phyloP scores from a whole-genome alignment of 2,888 invertebrate genomes.

The Cantharis nigra region DNA sequence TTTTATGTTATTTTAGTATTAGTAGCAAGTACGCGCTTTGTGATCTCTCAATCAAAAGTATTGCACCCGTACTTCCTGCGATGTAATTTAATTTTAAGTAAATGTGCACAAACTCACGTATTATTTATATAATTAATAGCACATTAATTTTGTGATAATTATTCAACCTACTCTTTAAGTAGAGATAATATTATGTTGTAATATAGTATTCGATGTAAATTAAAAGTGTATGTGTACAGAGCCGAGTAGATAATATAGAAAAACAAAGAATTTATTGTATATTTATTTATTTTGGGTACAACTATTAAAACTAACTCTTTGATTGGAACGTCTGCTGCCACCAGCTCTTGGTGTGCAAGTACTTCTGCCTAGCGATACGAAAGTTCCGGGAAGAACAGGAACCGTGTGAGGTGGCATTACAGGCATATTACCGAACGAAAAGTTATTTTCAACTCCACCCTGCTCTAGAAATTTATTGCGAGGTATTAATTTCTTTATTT shows the following conservation, averaged over 20 bases:
- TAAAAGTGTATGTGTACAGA: slow-evolving; percentile 24
- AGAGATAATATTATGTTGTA: slow-evolving; percentile 43
- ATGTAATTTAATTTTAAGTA: slow-evolving; percentile 35
- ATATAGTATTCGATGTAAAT: slow-evolving; percentile 40
- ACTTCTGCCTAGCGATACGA: neutral
- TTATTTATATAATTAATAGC: slow-evolving; percentile 34
- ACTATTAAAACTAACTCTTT: neutral
- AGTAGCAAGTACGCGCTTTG: slow-evolving; percentile 43
- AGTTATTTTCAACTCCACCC: neutral
- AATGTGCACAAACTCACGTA: slow-evolving; percentile 33
- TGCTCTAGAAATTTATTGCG: neutral
- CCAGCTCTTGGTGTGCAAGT: neutral
- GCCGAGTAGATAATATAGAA: slow-evolving; percentile 15
- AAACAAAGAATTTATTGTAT: neutral
- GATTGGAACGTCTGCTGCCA: neutral
- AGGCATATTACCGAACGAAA: neutral
- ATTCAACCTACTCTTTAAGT: slow-evolving; percentile 32
- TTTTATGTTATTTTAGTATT: slow-evolving; percentile 39
- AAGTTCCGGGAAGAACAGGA: neutral
- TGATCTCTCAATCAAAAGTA: slow-evolving; percentile 46
- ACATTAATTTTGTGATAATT: slow-evolving; percentile 31
- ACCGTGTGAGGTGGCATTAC: neutral
- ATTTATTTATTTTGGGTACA: slow-evolving; percentile 1
- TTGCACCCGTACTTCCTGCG: slow-evolving; percentile 43
- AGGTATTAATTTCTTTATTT: neutral